These are phyloP conservation scores for Bungarus multicinctus DNA, from an alignment of 2,113 vertebrate genomes.

Conservation along the genomic window DNA sequence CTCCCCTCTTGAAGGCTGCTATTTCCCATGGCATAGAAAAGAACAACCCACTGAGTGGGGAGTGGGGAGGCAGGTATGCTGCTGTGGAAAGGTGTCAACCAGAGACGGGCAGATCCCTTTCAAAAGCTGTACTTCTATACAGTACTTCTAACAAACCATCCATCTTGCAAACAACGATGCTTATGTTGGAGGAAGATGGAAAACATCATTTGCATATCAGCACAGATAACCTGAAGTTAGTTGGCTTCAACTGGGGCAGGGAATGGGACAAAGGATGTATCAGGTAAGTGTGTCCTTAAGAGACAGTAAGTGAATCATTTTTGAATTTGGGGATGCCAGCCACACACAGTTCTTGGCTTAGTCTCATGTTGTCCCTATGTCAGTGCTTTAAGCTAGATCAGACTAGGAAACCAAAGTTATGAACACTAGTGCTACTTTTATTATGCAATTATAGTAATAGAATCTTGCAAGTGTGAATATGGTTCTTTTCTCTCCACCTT, in stretches of 20 bases:
- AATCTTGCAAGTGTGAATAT: neutral
- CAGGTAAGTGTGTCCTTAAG: neutral
- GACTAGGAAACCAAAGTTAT: neutral
- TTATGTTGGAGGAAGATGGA: neutral
- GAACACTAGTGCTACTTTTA: neutral
- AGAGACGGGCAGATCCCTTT: neutral
- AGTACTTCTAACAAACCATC: neutral
- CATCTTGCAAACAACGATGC: neutral
- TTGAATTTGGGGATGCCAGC: neutral
- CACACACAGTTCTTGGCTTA: neutral
- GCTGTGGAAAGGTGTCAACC: neutral
- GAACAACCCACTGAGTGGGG: neutral
- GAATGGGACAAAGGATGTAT: neutral
- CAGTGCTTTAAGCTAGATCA: neutral
- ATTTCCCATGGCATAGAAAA: neutral
- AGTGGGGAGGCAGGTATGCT: neutral
- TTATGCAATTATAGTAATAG: neutral
- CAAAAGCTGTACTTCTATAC: neutral
- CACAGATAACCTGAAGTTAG: neutral
- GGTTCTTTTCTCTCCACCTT: neutral
- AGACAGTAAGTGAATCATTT: neutral
- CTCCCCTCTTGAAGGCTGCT: neutral
- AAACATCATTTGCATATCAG: neutral
- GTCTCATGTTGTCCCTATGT: neutral
- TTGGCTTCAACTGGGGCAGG: neutral